Conservation (phyloP, 1,140 invertebrate genomes). For the Microplitis demolitor region DNA sequence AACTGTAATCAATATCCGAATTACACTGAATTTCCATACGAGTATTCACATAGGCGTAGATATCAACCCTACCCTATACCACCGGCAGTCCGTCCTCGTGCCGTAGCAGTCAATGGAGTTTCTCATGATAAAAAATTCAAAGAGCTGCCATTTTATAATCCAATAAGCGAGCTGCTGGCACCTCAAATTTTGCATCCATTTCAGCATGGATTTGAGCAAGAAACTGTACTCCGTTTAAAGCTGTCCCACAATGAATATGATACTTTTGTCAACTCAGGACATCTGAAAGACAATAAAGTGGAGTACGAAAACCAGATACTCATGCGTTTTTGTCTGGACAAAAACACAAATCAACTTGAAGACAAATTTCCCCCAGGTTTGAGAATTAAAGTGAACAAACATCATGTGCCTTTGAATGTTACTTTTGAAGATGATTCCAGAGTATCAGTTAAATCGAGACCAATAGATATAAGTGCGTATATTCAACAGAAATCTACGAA, state of each 20-base stretch:
- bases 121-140: slow-evolving; percentile 86
- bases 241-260: slow-evolving; percentile 90
- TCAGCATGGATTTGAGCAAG: slow-evolving; percentile 77
- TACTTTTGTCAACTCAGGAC: slow-evolving; percentile 82
- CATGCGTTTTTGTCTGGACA: slow-evolving; percentile 88
- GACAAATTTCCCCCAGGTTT: slow-evolving; percentile 95
- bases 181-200: slow-evolving; percentile 84
- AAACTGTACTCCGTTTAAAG: slow-evolving; percentile 86
- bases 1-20: no score
- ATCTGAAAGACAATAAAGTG: slow-evolving; percentile 71
- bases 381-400: slow-evolving; percentile 93
- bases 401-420: slow-evolving; percentile 88
- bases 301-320: slow-evolving; percentile 83
- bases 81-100: slow-evolving; percentile 45
- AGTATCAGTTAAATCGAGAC: slow-evolving; percentile 79
- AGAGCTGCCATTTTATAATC: slow-evolving; percentile 91
- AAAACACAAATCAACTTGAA: slow-evolving; percentile 90
- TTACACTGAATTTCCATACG: no score
- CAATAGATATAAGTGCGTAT: slow-evolving; percentile 92
- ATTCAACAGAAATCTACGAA: slow-evolving; percentile 89
- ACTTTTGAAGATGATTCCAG: slow-evolving; percentile 82
- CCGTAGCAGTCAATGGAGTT: slow-evolving; percentile 56
- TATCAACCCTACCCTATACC: slow-evolving; percentile 50
- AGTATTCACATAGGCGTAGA: slow-evolving; percentile 43
- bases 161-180: slow-evolving; percentile 84